Evolutionary conservation across 64 coral and sea anemone genomes (phyloP), one percentile per base, ranked within the genome.

Genomic region (Catalaphyllia jardinei): DNA sequence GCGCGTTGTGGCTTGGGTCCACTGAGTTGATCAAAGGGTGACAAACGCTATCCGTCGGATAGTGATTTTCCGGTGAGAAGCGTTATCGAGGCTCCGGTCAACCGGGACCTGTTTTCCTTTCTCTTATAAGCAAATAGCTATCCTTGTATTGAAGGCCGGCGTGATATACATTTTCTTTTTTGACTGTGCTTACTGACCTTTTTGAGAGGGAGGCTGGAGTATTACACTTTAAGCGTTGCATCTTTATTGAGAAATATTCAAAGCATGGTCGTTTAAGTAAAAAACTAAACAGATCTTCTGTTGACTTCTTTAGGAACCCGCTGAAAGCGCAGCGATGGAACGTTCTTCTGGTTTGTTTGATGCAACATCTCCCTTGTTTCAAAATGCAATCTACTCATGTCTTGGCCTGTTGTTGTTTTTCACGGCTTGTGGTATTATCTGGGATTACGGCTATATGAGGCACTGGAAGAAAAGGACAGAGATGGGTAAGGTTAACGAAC

Each of bases 361-460:
- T 54, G 93, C 96, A 2, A 50, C 11, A 0, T 93, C 96, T 85
- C 51, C 71, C 0, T 75, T 98, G 31, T 98, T 93, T 71, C 72
- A 77, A 62, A 80, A 89, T 27, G 22, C 96, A 10, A 87, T 98
- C 18, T 95, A 77, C 77, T 72, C 69, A 2, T 92, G 87, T 51
- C 65, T 98, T 63, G 96, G 96, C 28, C 49, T 95, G 74, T 52
- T 98, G 57, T 13, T 98, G 22, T 88, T 98, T 75, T 89, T 98
- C 20, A 22, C 93, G n/a, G 88, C 93, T 4, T 94, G 94, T 38
- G 96, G 96, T 4, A 82, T 98, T 55, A 89, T 91, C 62, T 98
- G 96, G 96, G 96, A 98, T 61, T 98, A 95, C 19, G 96, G 96
- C 27, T 98, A 98, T 67, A 94, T 90, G 87, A 95, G 93, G 62